phyloP scores from a whole-genome alignment of 1,140 invertebrate species.

The Tetragnatha versicolor region DNA sequence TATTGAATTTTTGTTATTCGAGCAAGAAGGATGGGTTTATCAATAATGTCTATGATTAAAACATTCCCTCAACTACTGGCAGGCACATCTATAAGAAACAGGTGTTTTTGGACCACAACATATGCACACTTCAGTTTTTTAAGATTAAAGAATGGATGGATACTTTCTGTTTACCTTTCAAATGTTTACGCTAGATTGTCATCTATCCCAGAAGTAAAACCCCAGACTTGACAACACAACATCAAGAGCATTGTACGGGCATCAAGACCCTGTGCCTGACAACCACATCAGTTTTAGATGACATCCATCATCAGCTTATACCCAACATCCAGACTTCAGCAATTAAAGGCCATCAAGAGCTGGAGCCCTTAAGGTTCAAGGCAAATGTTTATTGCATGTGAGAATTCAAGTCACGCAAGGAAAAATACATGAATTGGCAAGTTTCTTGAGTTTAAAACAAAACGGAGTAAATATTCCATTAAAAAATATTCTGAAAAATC shows the following conservation, averaged over 20 bases:
- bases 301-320: too few species aligned
- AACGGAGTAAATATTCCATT: too few species aligned
- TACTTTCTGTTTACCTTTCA: constrained; percentile 44
- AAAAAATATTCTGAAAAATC: too few species aligned
- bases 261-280: too few species aligned
- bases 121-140: background rate
- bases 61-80: background rate
- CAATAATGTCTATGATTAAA: background rate
- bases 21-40: background rate
- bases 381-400: background rate
- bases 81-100: background rate
- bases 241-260: constrained; percentile 13
- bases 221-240: constrained; percentile 48
- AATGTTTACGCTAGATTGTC: constrained; percentile 14
- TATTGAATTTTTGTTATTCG: too few species aligned
- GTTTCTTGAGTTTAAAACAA: too few species aligned
- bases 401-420: background rate
- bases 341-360: background rate
- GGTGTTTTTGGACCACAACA: background rate
- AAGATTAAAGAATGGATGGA: constrained; percentile 5
- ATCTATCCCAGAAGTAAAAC: constrained; percentile 37
- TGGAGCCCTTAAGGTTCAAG: background rate
- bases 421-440: too few species aligned
- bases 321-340: constrained; percentile 2
- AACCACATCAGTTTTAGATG: constrained; percentile 26